phyloP scores from a whole-genome alignment of 1,140 invertebrate species.

The Pomacea maculata region DNA sequence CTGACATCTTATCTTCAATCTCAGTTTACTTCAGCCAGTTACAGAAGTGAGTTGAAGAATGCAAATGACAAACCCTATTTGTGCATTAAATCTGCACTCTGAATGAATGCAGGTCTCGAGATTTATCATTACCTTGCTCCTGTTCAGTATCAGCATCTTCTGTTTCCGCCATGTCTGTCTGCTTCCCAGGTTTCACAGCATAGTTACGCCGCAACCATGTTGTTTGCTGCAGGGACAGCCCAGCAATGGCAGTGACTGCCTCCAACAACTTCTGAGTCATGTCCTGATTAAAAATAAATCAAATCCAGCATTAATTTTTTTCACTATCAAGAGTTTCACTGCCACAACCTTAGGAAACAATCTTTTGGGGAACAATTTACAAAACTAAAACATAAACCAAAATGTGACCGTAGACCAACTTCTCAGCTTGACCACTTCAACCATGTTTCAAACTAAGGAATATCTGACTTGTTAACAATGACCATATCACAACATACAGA shows the following conservation, averaged over 20 bases:
- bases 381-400: too few relatives aligned
- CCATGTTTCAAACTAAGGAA: too few relatives aligned
- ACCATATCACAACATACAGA: too few relatives aligned
- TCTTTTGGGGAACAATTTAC: too few relatives aligned
- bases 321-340: neutral
- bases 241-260: slow-evolving; percentile 85
- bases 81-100: neutral
- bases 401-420: too few relatives aligned
- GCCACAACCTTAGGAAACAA: too few relatives aligned
- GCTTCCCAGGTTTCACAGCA: slow-evolving; percentile 78
- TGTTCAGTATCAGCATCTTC: slow-evolving; percentile 49
- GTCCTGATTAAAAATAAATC: slow-evolving; percentile 44
- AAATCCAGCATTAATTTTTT: neutral
- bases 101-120: neutral
- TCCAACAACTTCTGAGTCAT: slow-evolving; percentile 78
- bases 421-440: too few relatives aligned
- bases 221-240: slow-evolving; percentile 88
- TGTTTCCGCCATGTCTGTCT: slow-evolving; percentile 50
- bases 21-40: too few relatives aligned
- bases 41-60: too few relatives aligned
- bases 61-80: neutral
- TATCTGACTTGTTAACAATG: too few relatives aligned
- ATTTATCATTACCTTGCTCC: slow-evolving; percentile 21
- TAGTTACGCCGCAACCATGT: slow-evolving; percentile 90
- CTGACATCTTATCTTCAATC: neutral